phyloP scores from a whole-genome alignment of 2,888 invertebrate genomes.

The Zeuzera pyrina region DNA sequence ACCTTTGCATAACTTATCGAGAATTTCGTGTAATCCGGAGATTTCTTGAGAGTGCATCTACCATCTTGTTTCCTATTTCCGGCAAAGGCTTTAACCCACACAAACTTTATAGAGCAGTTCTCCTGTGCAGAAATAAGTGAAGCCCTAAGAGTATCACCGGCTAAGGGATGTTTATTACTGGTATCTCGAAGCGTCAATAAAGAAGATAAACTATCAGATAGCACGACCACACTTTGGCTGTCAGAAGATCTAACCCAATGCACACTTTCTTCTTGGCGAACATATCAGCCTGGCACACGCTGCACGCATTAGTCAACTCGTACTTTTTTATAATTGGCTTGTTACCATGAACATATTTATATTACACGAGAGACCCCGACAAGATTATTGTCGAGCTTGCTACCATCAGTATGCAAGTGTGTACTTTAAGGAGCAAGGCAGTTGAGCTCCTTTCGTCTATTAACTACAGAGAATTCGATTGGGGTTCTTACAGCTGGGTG shows the following conservation, averaged over 20 bases:
- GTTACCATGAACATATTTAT: not conserved
- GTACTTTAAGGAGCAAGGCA: no score
- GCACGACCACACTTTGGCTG: not conserved
- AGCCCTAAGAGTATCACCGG: not conserved
- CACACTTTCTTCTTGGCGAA: not conserved
- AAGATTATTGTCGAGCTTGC: not conserved
- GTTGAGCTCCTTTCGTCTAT: not conserved
- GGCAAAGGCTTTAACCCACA: no score
- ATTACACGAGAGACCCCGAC: not conserved
- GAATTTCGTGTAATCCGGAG: no score
- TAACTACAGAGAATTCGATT: not conserved
- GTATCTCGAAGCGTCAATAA: not conserved
- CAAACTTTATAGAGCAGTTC: no score
- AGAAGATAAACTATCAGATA: not conserved
- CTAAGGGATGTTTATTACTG: not conserved
- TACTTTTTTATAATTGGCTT: not conserved
- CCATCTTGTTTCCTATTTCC: no score
- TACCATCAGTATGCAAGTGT: not conserved
- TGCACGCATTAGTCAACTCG: not conserved
- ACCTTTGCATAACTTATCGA: no score
- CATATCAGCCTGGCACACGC: not conserved
- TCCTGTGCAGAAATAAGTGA: no score
- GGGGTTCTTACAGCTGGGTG: not conserved
- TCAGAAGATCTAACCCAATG: not conserved
- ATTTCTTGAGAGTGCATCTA: no score